Conservation (phyloP, 2,888 invertebrate genomes). For the Diadegma fenestrale region DNA sequence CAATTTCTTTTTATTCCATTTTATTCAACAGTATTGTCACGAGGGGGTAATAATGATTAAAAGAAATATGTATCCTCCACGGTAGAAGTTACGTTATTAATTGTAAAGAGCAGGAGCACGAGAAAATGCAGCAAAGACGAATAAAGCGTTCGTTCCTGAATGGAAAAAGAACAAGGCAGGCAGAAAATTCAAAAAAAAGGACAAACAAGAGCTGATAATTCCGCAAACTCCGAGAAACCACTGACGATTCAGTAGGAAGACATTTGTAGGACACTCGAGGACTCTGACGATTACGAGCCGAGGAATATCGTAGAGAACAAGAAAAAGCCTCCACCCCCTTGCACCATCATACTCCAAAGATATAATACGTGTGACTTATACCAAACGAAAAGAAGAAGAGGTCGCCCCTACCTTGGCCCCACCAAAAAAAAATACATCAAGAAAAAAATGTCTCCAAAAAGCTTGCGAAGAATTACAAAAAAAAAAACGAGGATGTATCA, state of each 20-base stretch:
- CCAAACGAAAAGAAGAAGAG: slow-evolving; percentile 25
- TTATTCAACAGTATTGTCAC: slow-evolving; percentile 55
- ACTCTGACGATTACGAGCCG: slow-evolving; percentile 47
- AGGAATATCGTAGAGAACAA: slow-evolving; percentile 45
- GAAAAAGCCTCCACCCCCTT: slow-evolving; percentile 50
- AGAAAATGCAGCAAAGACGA: slow-evolving; percentile 45
- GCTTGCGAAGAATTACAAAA: slow-evolving; percentile 74
- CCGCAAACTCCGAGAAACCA: slow-evolving; percentile 52
- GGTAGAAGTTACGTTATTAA: slow-evolving; percentile 71
- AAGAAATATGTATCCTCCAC: slow-evolving; percentile 67
- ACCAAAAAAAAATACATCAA: slow-evolving; percentile 40
- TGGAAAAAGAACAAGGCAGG: slow-evolving; percentile 54
- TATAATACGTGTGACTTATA: slow-evolving; percentile 60
- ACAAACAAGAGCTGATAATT: slow-evolving; percentile 64
- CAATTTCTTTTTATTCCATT: slow-evolving; percentile 63
- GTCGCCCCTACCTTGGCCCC: background rate
- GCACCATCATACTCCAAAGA: slow-evolving; percentile 60
- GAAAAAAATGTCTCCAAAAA: slow-evolving; percentile 72
- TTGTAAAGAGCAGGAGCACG: slow-evolving; percentile 68
- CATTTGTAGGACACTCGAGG: slow-evolving; percentile 27
- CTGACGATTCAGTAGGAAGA: slow-evolving; percentile 57
- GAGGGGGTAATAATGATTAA: slow-evolving; percentile 57
- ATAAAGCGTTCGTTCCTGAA: slow-evolving; percentile 76
- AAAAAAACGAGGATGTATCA: slow-evolving; percentile 79
- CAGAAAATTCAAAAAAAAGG: background rate